phyloP scores from a whole-genome alignment of 2,888 invertebrate genomes.

The Dasypogon diadema region DNA sequence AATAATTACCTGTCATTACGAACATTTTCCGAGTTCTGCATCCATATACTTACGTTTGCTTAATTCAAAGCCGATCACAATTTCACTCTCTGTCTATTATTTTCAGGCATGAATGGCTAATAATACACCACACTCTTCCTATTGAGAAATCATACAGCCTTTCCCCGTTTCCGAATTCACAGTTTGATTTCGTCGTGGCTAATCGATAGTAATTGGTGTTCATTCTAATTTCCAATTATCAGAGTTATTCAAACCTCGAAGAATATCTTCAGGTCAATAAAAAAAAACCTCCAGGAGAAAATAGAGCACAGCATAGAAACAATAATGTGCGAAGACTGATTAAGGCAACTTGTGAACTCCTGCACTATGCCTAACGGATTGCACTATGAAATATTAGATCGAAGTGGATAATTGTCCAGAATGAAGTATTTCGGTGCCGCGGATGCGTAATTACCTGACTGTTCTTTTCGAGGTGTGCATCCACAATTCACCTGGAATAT shows the following conservation, averaged over 20 bases:
- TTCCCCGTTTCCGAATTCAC: neutral
- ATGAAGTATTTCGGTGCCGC: slow-evolving; percentile 11
- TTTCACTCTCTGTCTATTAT: too few relatives aligned
- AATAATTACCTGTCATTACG: too few relatives aligned
- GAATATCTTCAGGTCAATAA: neutral
- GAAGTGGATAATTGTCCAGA: slow-evolving; percentile 14
- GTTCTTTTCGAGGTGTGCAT: slow-evolving; percentile 25
- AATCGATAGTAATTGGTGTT: slow-evolving; percentile 30
- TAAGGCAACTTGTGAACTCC: slow-evolving; percentile 13
- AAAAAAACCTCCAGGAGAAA: too few relatives aligned
- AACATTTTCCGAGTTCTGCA: too few relatives aligned
- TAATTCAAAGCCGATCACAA: too few relatives aligned
- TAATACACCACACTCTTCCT: too few relatives aligned
- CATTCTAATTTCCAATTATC: slow-evolving; percentile 32
- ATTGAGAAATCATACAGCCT: neutral
- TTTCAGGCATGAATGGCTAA: too few relatives aligned
- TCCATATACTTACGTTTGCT: too few relatives aligned
- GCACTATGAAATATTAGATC: slow-evolving; percentile 12
- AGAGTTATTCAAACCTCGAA: neutral
- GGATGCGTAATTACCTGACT: slow-evolving; percentile 32
- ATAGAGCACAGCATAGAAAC: neutral
- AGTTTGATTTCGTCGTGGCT: slow-evolving; percentile 9
- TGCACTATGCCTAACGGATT: slow-evolving; percentile 22
- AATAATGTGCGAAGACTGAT: neutral
- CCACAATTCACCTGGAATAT: neutral